Base-by-base conservation (phyloP, 2,797 vertebrate genomes). In the Simalia tracyae region DNA sequence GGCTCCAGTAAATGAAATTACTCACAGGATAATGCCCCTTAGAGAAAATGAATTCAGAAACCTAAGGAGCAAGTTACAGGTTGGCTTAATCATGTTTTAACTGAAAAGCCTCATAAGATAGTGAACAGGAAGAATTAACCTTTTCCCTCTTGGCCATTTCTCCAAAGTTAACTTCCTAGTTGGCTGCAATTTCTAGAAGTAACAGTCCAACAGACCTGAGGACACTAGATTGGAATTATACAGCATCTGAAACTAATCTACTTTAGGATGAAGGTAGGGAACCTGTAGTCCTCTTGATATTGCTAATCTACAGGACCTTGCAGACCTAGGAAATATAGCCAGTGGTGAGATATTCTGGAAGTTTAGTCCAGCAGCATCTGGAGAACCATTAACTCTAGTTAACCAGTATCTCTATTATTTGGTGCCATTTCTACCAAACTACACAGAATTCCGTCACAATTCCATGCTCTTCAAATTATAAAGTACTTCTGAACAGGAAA, bases 391-490 rank as follows among this genome's bases (percentile, higher is more conserved):
- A 42, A 76, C 57, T 57, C 54, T 28, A 89, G n/a, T n/a, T n/a
- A n/a, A n/a, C n/a, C 36, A 90, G 61, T 19, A n/a, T 15, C n/a
- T 90, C 72, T 8, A 84, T 5, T 22, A 61, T 14, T 84, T 66
- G 42, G 1, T 1, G 0, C 14, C 84, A 31, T 12, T 28, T 91
- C 54, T 26, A 54, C 36, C 42, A 87, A 0, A 0, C 90, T 42
- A 90, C 2, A 81, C 84, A 28, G 22, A 84, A 84, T 31, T 61
- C 22, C 63, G 31, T 19, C 9, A 42, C 0, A 0, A 14, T 2
- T 5, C 93, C 91, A 93, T 92, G n/a, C 60, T 86, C 89, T 76
- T 3, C 84, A 17, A 24, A 0, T 89, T 88, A 61, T 91, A 90
- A 92, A 5, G 36, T 64, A 42, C 1, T 0, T 87, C 87, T 36